Conservation (phyloP, 2,113 vertebrate genomes). For the Corythornis madagascariensis region DNA sequence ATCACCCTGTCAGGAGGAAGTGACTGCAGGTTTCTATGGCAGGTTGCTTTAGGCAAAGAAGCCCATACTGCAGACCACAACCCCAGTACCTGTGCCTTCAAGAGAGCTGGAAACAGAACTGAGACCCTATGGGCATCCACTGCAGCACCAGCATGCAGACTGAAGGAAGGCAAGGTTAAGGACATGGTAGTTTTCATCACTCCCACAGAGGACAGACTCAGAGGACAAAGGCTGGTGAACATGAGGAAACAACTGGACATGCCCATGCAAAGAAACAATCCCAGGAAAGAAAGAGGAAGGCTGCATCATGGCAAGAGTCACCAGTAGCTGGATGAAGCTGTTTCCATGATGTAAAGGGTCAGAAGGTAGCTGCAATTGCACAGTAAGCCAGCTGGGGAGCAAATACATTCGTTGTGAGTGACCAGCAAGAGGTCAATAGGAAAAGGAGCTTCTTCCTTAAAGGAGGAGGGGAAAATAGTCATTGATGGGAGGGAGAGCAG, state of each 20-base stretch:
- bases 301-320: not conserved
- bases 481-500: not conserved
- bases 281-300: not conserved
- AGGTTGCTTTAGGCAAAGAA: not conserved
- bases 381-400: not conserved
- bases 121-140: not conserved
- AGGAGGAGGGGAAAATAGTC: not conserved
- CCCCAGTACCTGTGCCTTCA: not conserved
- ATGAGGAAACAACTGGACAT: accelerated
- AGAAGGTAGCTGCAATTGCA: not conserved
- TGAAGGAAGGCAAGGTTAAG: not conserved
- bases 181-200: no score
- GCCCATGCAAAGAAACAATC: not conserved
- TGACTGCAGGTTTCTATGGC: not conserved
- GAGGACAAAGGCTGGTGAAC: not conserved
- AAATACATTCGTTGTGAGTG: not conserved
- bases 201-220: not conserved
- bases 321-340: not conserved
- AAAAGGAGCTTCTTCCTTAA: not conserved
- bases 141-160: not conserved
- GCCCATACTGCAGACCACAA: accelerated
- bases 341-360: not conserved
- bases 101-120: not conserved
- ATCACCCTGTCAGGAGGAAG: not conserved
- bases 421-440: not conserved